phyloP scores from a whole-genome alignment of 1,140 invertebrate species.

The Epicauta chinensis region DNA sequence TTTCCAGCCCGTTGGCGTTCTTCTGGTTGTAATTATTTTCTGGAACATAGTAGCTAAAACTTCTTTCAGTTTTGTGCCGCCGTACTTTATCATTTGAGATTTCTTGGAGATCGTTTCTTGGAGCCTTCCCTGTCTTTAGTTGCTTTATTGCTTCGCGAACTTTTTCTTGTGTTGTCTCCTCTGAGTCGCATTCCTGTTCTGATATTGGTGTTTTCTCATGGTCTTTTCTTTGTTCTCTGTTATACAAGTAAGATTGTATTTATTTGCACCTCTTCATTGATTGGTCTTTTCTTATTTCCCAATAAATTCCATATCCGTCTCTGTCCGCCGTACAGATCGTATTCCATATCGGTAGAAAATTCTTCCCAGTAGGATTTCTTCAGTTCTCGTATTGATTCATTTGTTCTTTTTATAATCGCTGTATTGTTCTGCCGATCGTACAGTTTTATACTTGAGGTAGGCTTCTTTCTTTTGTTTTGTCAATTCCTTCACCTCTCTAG shows the following conservation, averaged over 20 bases:
- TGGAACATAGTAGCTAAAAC: not conserved
- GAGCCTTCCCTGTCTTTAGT: too few relatives aligned
- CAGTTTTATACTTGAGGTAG: not conserved
- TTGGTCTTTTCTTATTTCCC: not conserved
- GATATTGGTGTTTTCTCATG: not conserved
- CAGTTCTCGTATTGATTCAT: not conserved
- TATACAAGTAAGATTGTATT: not conserved
- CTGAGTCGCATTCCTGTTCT: not conserved
- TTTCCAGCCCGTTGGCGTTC: conserved; percentile 1
- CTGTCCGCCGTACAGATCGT: not conserved
- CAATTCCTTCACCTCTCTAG: not conserved
- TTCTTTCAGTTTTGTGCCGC: not conserved
- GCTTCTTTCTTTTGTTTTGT: too few relatives aligned
- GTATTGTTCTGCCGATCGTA: not conserved
- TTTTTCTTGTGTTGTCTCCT: too few relatives aligned
- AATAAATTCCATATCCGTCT: not conserved
- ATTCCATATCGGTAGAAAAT: not conserved
- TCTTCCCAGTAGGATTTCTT: not conserved
- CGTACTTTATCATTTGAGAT: too few relatives aligned
- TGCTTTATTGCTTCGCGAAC: too few relatives aligned
- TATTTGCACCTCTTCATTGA: not conserved
- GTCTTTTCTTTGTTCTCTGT: not conserved
- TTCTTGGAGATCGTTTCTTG: too few relatives aligned
- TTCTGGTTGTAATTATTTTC: too few relatives aligned
- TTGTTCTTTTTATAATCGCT: too few relatives aligned